Conservation (phyloP, 1,140 invertebrate genomes). For the Drosophila setifemur region DNA sequence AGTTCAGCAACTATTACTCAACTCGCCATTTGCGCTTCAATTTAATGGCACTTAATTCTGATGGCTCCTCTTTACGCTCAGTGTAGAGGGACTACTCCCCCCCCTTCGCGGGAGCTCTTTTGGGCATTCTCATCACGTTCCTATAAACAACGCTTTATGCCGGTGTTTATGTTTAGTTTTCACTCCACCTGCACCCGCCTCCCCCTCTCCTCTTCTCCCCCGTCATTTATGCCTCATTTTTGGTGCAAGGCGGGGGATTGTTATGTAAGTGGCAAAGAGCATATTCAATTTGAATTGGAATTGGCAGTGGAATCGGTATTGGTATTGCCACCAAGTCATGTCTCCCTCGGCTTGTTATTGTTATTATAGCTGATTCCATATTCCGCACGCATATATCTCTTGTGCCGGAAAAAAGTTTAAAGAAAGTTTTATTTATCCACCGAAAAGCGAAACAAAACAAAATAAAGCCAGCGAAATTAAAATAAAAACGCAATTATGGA, state of each 20-base stretch:
- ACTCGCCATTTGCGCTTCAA: too few species aligned
- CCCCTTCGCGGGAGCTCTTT: background rate
- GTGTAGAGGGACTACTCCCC: too few species aligned
- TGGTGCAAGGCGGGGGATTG: constrained; percentile 8
- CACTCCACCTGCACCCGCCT: too few species aligned
- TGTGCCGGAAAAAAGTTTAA: constrained; percentile 21
- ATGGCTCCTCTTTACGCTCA: background rate
- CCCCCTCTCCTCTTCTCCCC: too few species aligned
- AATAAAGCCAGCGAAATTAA: background rate
- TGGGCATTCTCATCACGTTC: constrained; percentile 50
- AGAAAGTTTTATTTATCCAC: constrained; percentile 52
- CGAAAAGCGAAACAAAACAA: constrained; percentile 15
- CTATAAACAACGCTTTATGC: constrained; percentile 68
- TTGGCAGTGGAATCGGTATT: constrained; percentile 8
- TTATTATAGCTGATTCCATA: constrained; percentile 32
- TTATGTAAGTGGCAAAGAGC: constrained; percentile 63
- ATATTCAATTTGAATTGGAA: constrained; percentile 67
- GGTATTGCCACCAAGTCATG: constrained; percentile 1
- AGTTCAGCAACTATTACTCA: background rate
- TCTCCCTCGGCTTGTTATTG: background rate
- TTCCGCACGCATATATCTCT: constrained; percentile 34
- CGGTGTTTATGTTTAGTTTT: constrained; percentile 58
- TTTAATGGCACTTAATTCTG: background rate
- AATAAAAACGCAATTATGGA: constrained; percentile 26
- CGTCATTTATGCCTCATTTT: background rate